Evolutionary conservation across 2,113 vertebrate genomes (phyloP).

Genomic region (Lophotis ruficrista): DNA sequence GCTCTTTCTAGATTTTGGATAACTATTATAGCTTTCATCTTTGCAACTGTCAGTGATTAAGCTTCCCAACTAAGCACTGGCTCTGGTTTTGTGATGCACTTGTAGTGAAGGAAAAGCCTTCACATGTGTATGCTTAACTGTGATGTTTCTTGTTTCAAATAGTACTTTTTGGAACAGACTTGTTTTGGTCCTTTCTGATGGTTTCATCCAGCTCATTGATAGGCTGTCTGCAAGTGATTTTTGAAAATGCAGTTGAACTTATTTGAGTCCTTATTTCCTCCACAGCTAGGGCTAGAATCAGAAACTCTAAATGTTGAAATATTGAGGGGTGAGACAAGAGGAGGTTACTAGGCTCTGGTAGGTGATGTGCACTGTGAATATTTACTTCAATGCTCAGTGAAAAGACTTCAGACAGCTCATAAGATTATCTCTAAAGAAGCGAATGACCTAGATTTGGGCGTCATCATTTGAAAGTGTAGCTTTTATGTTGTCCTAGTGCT

Average conservation of each 20-base stretch:
- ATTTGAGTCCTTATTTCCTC: background rate
- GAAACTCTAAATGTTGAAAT: background rate
- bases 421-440: background rate
- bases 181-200: background rate
- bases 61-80: background rate
- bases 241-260: background rate
- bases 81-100: background rate
- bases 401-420: background rate
- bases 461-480: background rate
- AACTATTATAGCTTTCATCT: background rate
- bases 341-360: background rate
- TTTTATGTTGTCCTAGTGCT: background rate
- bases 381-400: background rate
- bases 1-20: background rate
- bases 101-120: background rate
- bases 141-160: background rate
- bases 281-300: background rate
- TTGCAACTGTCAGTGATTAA: background rate
- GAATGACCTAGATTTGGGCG: background rate
- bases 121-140: accelerated
- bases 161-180: background rate
- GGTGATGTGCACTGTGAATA: background rate
- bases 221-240: background rate
- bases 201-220: background rate
- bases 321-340: background rate